Evolutionary conservation across 1,140 invertebrate species (phyloP).

Genomic region (Antheraea pernyi): DNA sequence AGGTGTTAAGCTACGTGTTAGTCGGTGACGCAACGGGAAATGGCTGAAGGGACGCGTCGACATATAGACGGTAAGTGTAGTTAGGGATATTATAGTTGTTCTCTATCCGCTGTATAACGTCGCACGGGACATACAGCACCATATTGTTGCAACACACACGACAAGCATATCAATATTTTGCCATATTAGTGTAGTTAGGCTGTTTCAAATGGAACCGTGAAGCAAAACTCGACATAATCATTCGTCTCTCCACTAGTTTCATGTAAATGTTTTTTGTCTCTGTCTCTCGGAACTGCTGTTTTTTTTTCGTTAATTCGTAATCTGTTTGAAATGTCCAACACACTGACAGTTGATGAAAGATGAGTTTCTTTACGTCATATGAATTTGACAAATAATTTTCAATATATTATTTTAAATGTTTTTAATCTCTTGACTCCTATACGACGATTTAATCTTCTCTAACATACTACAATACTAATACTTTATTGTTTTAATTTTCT

Average conservation of each 20-base stretch:
- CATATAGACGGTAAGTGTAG: conserved; percentile 22
- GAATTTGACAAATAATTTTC: too few species aligned
- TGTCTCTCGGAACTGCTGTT: neutral
- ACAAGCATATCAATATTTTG: conserved; percentile 70
- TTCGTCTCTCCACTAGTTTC: conserved; percentile 38
- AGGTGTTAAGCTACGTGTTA: conserved; percentile 66
- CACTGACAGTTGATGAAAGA: too few species aligned
- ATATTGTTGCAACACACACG: conserved; percentile 14
- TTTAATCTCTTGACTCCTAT: too few species aligned
- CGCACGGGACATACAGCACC: neutral
- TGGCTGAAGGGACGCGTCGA: conserved; percentile 28
- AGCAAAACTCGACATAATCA: conserved; percentile 67
- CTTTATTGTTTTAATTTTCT: too few species aligned
- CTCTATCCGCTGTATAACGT: conserved; percentile 8
- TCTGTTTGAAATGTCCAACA: neutral
- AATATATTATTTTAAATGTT: too few species aligned
- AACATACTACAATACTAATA: too few species aligned
- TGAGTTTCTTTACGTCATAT: too few species aligned
- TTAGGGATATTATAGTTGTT: conserved; percentile 18
- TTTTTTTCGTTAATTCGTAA: neutral
- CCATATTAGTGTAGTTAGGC: conserved; percentile 66
- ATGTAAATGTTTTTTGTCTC: neutral
- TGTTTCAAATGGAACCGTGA: conserved; percentile 27
- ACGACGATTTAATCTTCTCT: too few species aligned
- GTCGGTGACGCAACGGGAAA: conserved; percentile 23